Conservation (phyloP, 1,140 invertebrate genomes). For the Adoxophyes honmai region DNA sequence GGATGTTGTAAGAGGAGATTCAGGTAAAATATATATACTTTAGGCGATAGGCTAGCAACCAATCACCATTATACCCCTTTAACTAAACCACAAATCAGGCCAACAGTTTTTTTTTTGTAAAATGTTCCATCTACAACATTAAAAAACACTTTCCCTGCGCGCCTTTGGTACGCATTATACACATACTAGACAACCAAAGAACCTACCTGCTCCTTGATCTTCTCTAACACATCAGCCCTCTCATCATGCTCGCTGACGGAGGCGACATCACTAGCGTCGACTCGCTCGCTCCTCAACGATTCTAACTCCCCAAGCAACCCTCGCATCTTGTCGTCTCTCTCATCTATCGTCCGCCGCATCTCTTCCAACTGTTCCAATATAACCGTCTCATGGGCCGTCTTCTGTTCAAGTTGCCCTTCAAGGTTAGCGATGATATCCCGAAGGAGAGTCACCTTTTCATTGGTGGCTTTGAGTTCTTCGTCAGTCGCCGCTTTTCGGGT, state of each 20-base stretch:
- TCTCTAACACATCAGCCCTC: slow-evolving; percentile 37
- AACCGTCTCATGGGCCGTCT: slow-evolving; percentile 73
- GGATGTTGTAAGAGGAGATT: no score
- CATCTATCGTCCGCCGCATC: slow-evolving; percentile 63
- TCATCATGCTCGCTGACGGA: slow-evolving; percentile 43
- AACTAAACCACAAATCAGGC: no score
- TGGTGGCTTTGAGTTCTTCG: slow-evolving; percentile 81
- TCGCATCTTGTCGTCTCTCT: slow-evolving; percentile 64
- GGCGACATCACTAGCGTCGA: slow-evolving; percentile 41
- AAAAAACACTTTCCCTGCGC: no score
- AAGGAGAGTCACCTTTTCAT: slow-evolving; percentile 84
- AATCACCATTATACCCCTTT: no score
- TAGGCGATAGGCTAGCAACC: no score
- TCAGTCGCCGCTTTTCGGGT: slow-evolving; percentile 79
- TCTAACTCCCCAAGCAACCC: slow-evolving; percentile 57
- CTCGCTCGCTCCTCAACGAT: slow-evolving; percentile 49
- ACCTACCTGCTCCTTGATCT: slow-evolving; percentile 53
- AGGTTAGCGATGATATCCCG: slow-evolving; percentile 87
- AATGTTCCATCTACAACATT: no score
- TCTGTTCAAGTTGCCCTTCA: slow-evolving; percentile 83
- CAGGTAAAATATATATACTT: no score
- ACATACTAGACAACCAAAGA: no score
- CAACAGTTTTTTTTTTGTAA: no score
- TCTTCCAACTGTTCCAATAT: slow-evolving; percentile 56
- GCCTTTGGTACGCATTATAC: no score